Percentiles rank a stretch among this genome's conserved stretches.
phyloP scores from a whole-genome alignment of 1,140 invertebrate species.

The Neuroterus valhalla region DNA sequence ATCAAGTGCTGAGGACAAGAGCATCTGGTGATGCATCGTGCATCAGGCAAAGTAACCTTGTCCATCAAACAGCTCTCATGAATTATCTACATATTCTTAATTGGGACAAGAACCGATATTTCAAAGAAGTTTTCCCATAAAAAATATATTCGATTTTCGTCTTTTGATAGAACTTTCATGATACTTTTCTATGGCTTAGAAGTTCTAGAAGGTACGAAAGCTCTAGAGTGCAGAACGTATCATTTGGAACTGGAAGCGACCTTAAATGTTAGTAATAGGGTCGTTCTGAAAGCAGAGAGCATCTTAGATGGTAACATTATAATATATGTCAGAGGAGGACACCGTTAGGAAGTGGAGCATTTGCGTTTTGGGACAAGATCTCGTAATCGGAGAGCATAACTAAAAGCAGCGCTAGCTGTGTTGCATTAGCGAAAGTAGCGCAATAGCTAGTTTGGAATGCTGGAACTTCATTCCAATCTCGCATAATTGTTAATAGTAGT shows the following conservation, averaged over 20 bases:
- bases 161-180: no score
- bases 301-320: conserved; percentile 30
- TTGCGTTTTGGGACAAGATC: conserved; percentile 28
- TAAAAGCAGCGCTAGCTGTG: conserved; percentile 21
- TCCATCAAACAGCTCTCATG: no score
- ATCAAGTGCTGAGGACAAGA: no score
- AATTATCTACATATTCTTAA: no score
- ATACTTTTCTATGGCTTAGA: no score
- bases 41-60: no score
- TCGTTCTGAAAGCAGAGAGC: conserved; percentile 23
- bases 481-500: conserved; percentile 30
- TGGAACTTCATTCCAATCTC: conserved; percentile 27
- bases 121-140: no score
- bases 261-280: conserved; percentile 29
- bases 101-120: no score
- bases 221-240: conserved; percentile 1
- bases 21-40: no score
- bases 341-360: conserved; percentile 26
- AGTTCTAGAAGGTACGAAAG: background rate
- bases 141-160: no score
- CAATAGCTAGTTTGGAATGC: conserved; percentile 13
- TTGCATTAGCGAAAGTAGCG: conserved; percentile 27
- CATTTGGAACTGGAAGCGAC: conserved; percentile 21
- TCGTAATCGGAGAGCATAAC: conserved; percentile 29
- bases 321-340: conserved; percentile 21